phyloP scores from a whole-genome alignment of 2,888 invertebrate genomes.

The Embidobia sp. region DNA sequence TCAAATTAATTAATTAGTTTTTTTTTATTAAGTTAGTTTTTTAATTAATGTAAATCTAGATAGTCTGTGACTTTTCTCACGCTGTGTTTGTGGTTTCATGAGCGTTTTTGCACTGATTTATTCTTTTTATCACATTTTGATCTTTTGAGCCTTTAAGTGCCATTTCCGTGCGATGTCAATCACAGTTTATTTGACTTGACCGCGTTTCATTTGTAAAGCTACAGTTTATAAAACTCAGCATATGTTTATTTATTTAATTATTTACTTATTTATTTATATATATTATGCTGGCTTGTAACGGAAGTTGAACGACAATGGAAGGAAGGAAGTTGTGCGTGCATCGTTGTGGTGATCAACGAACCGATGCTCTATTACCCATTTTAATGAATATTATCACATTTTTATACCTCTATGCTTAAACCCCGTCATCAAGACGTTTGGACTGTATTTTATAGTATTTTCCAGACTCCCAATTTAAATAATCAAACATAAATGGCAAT shows the following conservation, averaged over 20 bases:
- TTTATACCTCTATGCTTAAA: slow-evolving; percentile 17
- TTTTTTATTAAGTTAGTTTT: too few relatives aligned
- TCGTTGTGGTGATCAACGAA: slow-evolving; percentile 70
- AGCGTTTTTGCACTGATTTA: too few relatives aligned
- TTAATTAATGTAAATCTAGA: too few relatives aligned
- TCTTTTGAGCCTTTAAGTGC: slow-evolving; percentile 28
- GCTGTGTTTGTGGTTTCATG: too few relatives aligned
- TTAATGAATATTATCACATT: slow-evolving; percentile 41
- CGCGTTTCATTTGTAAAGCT: slow-evolving; percentile 26
- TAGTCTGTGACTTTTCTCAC: too few relatives aligned
- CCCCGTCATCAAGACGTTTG: slow-evolving; percentile 13
- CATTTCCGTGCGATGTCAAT: slow-evolving; percentile 44
- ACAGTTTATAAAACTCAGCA: slow-evolving; percentile 24
- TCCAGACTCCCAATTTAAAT: not conserved
- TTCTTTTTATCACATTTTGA: slow-evolving; percentile 16
- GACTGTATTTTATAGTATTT: slow-evolving; percentile 7
- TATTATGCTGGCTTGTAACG: slow-evolving; percentile 63
- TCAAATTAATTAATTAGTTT: too few relatives aligned
- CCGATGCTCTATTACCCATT: slow-evolving; percentile 58
- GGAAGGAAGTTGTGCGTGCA: slow-evolving; percentile 73
- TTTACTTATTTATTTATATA: slow-evolving; percentile 31
- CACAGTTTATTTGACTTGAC: slow-evolving; percentile 52
- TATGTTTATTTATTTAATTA: too few relatives aligned
- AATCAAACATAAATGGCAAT: too few relatives aligned
- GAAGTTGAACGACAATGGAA: slow-evolving; percentile 72